Conservation (phyloP, 2,797 vertebrate genomes). For the Bryconaethiops microstoma region DNA sequence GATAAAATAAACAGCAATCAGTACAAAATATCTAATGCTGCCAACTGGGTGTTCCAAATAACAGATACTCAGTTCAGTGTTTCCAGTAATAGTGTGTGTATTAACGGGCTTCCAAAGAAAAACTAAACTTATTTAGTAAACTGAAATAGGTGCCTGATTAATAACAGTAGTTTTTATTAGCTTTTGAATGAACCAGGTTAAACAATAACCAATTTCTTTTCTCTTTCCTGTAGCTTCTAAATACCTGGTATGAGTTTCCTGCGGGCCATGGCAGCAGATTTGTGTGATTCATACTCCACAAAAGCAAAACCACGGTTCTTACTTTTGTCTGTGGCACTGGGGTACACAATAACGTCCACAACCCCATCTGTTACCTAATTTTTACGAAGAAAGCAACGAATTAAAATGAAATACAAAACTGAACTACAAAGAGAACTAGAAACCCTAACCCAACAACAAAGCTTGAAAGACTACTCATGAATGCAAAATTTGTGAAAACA, state of each 20-base stretch:
- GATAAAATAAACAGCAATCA: slow-evolving; percentile 33
- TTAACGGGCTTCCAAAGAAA: too few relatives aligned
- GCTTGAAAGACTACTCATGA: background rate
- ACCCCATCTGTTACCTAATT: slow-evolving; percentile 89
- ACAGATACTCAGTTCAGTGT: background rate
- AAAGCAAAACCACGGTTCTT: slow-evolving; percentile 95
- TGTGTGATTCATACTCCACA: slow-evolving; percentile 93
- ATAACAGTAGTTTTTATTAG: background rate
- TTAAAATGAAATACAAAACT: background rate
- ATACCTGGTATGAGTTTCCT: slow-evolving; percentile 90
- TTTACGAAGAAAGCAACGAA: slow-evolving; percentile 1
- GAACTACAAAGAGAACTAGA: background rate
- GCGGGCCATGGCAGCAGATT: slow-evolving; percentile 93
- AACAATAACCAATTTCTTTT: background rate
- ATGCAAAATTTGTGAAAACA: background rate
- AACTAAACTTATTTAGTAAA: background rate
- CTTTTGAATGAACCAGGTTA: background rate
- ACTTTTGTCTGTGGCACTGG: slow-evolving; percentile 82
- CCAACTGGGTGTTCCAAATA: too few relatives aligned
- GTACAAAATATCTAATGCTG: background rate
- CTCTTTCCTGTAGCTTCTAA: background rate
- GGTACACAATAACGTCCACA: slow-evolving; percentile 91
- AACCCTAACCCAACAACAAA: background rate
- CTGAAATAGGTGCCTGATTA: background rate
- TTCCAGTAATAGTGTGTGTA: background rate